These are phyloP conservation scores for Chelon labrosus DNA, from an alignment of 2,797 vertebrate species.

Conservation along the genomic window DNA sequence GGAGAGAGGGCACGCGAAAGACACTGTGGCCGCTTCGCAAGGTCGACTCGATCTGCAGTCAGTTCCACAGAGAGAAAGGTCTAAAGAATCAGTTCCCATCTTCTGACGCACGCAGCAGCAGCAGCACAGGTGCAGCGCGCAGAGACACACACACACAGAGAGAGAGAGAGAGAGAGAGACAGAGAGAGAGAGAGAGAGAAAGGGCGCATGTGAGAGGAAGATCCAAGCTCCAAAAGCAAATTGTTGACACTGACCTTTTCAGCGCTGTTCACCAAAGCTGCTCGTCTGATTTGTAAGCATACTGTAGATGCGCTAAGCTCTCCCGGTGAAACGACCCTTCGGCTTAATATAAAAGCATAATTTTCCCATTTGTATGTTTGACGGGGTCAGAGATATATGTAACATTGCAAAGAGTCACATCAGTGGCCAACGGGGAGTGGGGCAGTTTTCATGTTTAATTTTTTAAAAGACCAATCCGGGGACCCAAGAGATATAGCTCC, in stretches of 20 bases:
- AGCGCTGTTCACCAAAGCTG: neutral
- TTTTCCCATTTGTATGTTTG: neutral
- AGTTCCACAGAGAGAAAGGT: neutral
- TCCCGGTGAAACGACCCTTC: neutral
- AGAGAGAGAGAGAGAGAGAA: neutral
- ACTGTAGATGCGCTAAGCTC: neutral
- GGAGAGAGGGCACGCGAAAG: neutral
- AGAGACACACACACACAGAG: neutral
- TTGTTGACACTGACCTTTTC: neutral
- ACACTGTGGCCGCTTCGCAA: neutral
- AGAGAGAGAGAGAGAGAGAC: neutral
- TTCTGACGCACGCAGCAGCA: conserved; percentile 50
- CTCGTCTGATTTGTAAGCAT: neutral
- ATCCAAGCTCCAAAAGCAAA: neutral
- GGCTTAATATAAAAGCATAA: neutral
- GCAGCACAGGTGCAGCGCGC: conserved; percentile 46
- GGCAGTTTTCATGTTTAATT: neutral
- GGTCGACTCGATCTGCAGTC: conserved; percentile 36
- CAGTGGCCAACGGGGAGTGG: neutral
- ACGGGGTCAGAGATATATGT: too few species aligned
- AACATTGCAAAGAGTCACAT: neutral
- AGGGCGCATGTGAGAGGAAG: too few species aligned
- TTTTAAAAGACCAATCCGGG: neutral
- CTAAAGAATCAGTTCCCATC: conserved; percentile 24
- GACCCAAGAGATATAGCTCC: too few species aligned